A percentile compares a stretch with the other conserved stretches of the same genome.
Conservation (phyloP, 2,888 invertebrate genomes). For the Eupeodes luniger region DNA sequence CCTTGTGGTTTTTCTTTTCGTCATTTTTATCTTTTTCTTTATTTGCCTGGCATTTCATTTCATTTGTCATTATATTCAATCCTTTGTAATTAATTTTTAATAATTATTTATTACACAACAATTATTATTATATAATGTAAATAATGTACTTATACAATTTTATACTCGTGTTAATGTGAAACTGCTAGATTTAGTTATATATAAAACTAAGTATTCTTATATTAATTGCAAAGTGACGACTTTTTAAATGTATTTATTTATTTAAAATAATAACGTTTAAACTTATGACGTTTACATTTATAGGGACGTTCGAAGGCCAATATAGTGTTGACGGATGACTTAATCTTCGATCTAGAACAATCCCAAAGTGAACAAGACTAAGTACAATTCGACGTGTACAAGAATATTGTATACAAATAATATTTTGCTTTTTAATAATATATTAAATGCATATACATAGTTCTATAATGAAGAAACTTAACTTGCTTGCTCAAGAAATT, state of each 20-base stretch:
- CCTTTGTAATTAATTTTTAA: not conserved
- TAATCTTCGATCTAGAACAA: conserved; percentile 63
- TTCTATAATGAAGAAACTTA: not conserved
- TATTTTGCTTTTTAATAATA: no score
- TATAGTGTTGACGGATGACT: conserved; percentile 55
- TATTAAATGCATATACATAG: no score
- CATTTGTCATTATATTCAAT: conserved; percentile 6
- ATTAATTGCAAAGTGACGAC: conserved; percentile 68
- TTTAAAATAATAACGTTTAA: not conserved
- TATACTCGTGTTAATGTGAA: conserved; percentile 45
- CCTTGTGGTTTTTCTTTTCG: conserved; percentile 41
- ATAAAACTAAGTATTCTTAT: not conserved
- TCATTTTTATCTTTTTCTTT: conserved; percentile 1
- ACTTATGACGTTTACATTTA: conserved; percentile 47
- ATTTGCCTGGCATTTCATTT: conserved; percentile 37
- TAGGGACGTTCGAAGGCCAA: conserved; percentile 63
- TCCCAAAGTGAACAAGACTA: conserved; percentile 13
- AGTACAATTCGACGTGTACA: not conserved
- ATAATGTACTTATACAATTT: conserved; percentile 20
- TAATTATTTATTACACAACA: conserved; percentile 26
- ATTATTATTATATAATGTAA: conserved; percentile 36
- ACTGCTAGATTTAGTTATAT: conserved; percentile 31
- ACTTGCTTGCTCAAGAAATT: not conserved
- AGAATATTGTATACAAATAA: not conserved
- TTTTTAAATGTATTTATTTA: conserved; percentile 21